Evolutionary conservation across 2,113 vertebrate species (phyloP), one percentile per base, ranked within the genome.

Genomic region (Eptesicus fuscus): DNA sequence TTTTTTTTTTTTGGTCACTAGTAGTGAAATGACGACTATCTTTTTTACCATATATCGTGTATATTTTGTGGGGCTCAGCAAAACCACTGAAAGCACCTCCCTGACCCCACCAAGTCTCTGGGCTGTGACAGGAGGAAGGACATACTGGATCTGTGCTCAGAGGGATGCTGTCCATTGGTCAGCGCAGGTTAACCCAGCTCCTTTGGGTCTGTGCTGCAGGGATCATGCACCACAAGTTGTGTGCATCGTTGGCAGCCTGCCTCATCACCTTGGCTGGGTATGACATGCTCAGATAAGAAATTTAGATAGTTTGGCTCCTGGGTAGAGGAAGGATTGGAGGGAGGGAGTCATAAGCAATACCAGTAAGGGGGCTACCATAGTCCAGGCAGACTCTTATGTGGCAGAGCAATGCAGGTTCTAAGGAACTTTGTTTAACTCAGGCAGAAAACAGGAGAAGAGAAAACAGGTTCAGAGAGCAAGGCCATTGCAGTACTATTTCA

Each of bases 191-290:
- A 65, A 1, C 53, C 10, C 9, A 70, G 53, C 83, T 91, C 86
- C 91, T 82, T 86, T 78, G 98, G 91, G 88, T 98, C 23, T 61
- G 88, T 98, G 94, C 96, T 97, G 9, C 98, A 99, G 99, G 99
- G 32, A 98, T 99, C 94, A 99, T 99, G 98, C 99, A 99, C 96
- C 98, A 99, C 92, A 99, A 99, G 97, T 99, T 99, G 0, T 99
- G 99, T 4, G 99, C 99, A 0, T 99, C 99, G 0, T 99, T 99
- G 0, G 99, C 99, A 0, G 99, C 99, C 4, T 99, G 99, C 87
- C 99, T 99, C 97, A 99, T 99, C 25, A 99, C 99, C 96, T 99
- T 99, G 0, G 99, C 99, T 0, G 99, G 99, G 30, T 99, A 99
- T 5, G 76, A 86, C 18, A 47, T 28, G 2, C 30, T 94, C 78